Conservation (phyloP, 23 tunicate species). For the Botrylloides violaceus region DNA sequence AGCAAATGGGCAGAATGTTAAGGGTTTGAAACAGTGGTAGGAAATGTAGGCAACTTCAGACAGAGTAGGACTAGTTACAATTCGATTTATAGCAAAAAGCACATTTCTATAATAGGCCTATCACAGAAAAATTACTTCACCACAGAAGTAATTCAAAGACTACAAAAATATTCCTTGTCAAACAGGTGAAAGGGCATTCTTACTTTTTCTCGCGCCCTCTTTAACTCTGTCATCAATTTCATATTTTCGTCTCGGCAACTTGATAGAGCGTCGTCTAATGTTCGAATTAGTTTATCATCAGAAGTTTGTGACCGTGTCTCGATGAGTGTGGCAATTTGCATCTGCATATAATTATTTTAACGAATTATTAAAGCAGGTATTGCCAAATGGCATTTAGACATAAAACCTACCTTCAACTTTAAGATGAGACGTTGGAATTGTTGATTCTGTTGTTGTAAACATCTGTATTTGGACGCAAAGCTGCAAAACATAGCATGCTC, state of each 20-base stretch:
- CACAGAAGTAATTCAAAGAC: background rate
- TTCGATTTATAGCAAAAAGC: too few species aligned
- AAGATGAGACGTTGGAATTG: slow-evolving; percentile 35
- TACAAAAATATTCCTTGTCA: background rate
- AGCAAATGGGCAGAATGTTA: background rate
- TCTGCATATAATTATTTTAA: too few species aligned
- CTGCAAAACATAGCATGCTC: too few species aligned
- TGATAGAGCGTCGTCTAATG: slow-evolving; percentile 37
- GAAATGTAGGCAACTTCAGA: too few species aligned
- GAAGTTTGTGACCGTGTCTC: slow-evolving; percentile 31
- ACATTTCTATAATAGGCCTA: background rate
- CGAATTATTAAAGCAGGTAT: too few species aligned
- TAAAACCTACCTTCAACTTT: slow-evolving; percentile 37
- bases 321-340: slow-evolving; percentile 45
- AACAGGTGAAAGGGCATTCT: background rate
- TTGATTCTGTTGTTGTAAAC: slow-evolving; percentile 24
- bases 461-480: slow-evolving; percentile 31
- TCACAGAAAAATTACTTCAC: background rate
- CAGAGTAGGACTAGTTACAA: too few species aligned
- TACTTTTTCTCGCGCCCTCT: slow-evolving; percentile 34
- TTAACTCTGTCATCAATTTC: slow-evolving; percentile 11
- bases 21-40: too few species aligned
- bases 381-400: background rate
- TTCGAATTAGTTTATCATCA: slow-evolving; percentile 28
- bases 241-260: slow-evolving; percentile 18